These are phyloP conservation scores for Thera obeliscata DNA, from an alignment of 2,888 invertebrate species.

Conservation along the genomic window DNA sequence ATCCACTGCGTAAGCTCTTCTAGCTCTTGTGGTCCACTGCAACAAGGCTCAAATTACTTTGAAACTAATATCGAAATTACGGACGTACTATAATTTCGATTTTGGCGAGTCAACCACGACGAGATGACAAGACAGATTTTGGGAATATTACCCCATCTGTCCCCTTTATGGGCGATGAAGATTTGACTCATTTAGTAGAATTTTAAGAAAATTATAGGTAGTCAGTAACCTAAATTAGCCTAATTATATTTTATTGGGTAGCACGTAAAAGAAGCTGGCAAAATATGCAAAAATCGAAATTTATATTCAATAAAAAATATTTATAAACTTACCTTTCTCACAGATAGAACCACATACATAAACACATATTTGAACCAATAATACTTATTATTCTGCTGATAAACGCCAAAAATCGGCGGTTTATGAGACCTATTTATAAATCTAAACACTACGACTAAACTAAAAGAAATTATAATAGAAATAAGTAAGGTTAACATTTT, in stretches of 20 bases:
- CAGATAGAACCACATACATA: constrained; percentile 70
- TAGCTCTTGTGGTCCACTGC: constrained; percentile 57
- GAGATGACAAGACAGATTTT: too few species aligned
- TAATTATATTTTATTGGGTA: too few species aligned
- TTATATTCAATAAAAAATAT: background rate
- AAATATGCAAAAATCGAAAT: too few species aligned
- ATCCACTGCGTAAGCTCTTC: constrained; percentile 59
- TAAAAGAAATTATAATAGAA: constrained; percentile 54
- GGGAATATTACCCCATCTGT: too few species aligned
- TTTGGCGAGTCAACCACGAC: too few species aligned
- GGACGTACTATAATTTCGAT: too few species aligned
- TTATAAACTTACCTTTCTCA: constrained; percentile 72
- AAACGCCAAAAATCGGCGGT: constrained; percentile 78
- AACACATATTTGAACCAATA: constrained; percentile 80
- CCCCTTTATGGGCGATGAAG: too few species aligned
- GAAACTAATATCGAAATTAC: background rate
- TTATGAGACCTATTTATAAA: constrained; percentile 63
- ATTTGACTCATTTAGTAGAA: too few species aligned
- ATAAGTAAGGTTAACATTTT: constrained; percentile 58
- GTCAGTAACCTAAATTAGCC: too few species aligned
- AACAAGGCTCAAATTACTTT: constrained; percentile 35
- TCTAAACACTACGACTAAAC: constrained; percentile 61
- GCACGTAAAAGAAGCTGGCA: too few species aligned
- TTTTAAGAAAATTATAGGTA: too few species aligned
- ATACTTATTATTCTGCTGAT: constrained; percentile 76